phyloP scores from a whole-genome alignment of 2,888 invertebrate species.

The Corbicula japonica region DNA sequence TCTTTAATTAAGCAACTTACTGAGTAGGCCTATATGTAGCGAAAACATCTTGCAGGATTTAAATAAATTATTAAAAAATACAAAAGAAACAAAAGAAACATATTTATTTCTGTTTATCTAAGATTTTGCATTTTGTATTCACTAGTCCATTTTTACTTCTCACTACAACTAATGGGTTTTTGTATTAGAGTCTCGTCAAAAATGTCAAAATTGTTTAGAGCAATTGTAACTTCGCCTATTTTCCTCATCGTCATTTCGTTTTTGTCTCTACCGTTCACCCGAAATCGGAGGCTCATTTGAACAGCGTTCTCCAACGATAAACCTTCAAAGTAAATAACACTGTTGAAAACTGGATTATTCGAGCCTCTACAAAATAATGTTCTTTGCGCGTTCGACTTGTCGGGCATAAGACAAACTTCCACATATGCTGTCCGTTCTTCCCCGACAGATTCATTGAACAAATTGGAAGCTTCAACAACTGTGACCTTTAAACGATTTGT shows the following conservation, averaged over 20 bases:
- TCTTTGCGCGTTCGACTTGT: conserved; percentile 31
- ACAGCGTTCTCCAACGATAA: conserved; percentile 33
- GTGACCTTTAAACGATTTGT: conserved; percentile 51
- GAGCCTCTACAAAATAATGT: conserved; percentile 23
- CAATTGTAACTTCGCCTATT: conserved; percentile 39
- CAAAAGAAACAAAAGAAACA: too few species aligned
- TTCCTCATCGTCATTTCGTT: conserved; percentile 1
- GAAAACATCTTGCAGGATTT: too few species aligned
- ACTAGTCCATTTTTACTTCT: too few species aligned
- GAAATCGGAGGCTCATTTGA: conserved; percentile 37
- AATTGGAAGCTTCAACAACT: conserved; percentile 29
- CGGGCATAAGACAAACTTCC: conserved; percentile 50
- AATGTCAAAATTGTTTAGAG: conserved; percentile 47
- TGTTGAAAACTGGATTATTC: conserved; percentile 18
- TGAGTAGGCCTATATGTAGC: too few species aligned
- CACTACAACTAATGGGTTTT: too few species aligned
- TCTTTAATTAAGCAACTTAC: too few species aligned
- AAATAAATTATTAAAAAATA: too few species aligned
- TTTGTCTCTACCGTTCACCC: conserved; percentile 27
- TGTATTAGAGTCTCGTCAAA: conserved; percentile 29
- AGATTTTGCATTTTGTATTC: too few species aligned
- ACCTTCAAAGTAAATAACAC: conserved; percentile 34
- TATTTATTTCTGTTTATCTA: too few species aligned
- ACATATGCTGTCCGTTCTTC: conserved; percentile 15
- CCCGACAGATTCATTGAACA: conserved; percentile 14